These are phyloP conservation scores for Podarcis lilfordi DNA, from an alignment of 2,797 vertebrate genomes.

Conservation along the genomic window DNA sequence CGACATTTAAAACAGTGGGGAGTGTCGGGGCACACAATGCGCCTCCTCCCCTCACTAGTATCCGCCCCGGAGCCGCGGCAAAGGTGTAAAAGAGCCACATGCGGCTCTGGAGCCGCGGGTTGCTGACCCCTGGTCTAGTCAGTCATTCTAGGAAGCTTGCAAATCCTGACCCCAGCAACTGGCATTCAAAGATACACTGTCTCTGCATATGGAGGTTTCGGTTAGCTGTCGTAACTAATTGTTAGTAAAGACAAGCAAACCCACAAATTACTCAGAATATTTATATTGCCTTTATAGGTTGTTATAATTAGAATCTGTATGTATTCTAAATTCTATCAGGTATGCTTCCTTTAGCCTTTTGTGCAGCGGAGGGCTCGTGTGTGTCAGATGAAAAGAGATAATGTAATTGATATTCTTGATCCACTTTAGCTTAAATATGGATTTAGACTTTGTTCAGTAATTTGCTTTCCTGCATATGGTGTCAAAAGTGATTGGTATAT, in stretches of 20 bases:
- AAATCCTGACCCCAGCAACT: neutral
- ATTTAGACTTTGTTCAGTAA: conserved; percentile 7
- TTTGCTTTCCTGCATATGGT: conserved; percentile 20
- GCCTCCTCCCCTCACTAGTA: no score
- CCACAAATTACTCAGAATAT: neutral
- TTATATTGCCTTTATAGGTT: conserved; percentile 23
- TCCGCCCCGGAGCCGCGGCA: no score
- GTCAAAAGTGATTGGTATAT: conserved; percentile 57
- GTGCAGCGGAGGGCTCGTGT: neutral
- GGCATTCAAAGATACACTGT: neutral
- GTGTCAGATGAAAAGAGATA: conserved; percentile 34
- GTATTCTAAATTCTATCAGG: neutral
- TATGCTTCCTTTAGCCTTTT: neutral
- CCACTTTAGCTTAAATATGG: conserved; percentile 1
- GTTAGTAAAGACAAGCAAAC: neutral
- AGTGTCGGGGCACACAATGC: no score
- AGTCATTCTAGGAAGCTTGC: neutral
- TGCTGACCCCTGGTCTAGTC: no score
- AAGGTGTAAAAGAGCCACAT: no score
- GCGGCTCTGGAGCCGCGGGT: no score
- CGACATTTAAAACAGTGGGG: no score
- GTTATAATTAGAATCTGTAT: conserved; percentile 17
- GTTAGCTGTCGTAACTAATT: neutral
- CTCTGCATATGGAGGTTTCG: neutral
- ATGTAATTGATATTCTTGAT: conserved; percentile 19